Percentiles rank a stretch among this genome's conserved stretches.
Evolutionary conservation across 2,113 vertebrate genomes (phyloP).

Genomic region (Cyphomyrus discorhynchus): DNA sequence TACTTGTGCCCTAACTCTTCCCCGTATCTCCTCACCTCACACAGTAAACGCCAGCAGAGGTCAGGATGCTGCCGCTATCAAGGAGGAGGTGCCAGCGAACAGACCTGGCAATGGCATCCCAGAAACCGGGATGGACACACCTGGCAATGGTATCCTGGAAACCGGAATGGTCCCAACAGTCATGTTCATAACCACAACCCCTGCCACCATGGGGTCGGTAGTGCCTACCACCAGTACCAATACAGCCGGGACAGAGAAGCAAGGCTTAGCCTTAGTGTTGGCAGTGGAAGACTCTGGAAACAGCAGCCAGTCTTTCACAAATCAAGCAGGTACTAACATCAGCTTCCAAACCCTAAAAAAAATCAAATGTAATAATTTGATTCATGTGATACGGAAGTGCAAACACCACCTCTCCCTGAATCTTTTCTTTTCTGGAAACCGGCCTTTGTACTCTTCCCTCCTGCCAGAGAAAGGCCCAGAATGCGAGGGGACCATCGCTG

Average conservation of each 20-base stretch:
- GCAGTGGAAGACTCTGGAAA: conserved; percentile 32
- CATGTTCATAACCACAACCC: conserved; percentile 22
- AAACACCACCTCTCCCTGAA: not conserved
- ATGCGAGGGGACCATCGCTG: conserved; percentile 83
- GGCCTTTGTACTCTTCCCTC: not conserved
- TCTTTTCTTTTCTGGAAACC: not conserved
- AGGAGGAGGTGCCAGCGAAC: conserved; percentile 53
- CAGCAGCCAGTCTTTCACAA: conserved; percentile 17
- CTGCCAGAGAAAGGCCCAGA: conserved; percentile 64
- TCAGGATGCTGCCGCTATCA: conserved; percentile 43
- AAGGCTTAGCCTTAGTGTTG: conserved; percentile 12
- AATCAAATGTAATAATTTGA: not conserved
- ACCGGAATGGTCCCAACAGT: conserved; percentile 31
- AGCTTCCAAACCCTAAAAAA: not conserved
- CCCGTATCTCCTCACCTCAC: not conserved
- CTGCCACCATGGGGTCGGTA: conserved; percentile 18
- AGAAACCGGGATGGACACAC: conserved; percentile 37
- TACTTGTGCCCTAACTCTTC: not conserved
- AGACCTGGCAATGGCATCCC: conserved; percentile 24
- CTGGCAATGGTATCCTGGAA: conserved; percentile 21
- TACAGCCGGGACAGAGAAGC: not conserved
- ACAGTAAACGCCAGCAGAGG: conserved; percentile 63
- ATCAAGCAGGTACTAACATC: not conserved
- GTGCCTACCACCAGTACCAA: not conserved
- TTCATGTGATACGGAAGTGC: not conserved